Base-by-base conservation (phyloP, 2,888 invertebrate species). In the Monochamus alternatus region DNA sequence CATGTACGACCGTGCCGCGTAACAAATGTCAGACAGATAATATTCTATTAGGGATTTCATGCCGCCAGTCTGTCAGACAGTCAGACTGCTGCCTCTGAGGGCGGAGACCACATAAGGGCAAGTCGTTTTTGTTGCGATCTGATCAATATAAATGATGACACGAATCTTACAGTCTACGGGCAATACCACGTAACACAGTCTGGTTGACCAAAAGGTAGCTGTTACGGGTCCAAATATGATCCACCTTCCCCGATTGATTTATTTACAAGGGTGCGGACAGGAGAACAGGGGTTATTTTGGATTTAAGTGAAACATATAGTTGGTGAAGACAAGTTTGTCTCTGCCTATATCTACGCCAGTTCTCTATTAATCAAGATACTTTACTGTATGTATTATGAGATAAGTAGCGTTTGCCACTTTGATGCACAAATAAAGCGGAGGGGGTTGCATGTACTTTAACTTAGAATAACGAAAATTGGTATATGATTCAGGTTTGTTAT, bases 111-210 rank as follows among this genome's bases (percentile, higher is more conserved):
- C 38, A 12, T 60, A 31, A 10, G 10, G 30, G 31, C 31, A 12
- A 30, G 9, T 31, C 32, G 32, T 2, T 64, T 9, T 43, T 14
- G 43, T 62, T n/a, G n/a, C 10, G 38, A 38, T 32, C 32, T 62
- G 10, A 62, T 62, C 62, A 62, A 62, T 62, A 62, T 38, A 62
- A 9, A 65, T 65, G 64, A 65, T 47, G 64, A 65, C 64, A 65
- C 64, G 47, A 47, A 10, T 12, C 47, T 47, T 22, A 22, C 22
- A 22, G 22, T 22, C 22, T 22, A 22, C 22, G 22, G 22, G 22
- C 1, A 22, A 22, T 1, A 47, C 2, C 12, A 47, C 47, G 30
- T 9, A 62, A 14, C 38, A 38, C 14, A 2, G 31, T 22, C 22
- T 31, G 22, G 47, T 30, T 44, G 30, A 30, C 64, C 64, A 47